Percentiles rank a stretch among this genome's conserved stretches.
These are phyloP conservation scores for Tenthredo amoena DNA, from an alignment of 2,888 invertebrate species.

Conservation along the genomic window DNA sequence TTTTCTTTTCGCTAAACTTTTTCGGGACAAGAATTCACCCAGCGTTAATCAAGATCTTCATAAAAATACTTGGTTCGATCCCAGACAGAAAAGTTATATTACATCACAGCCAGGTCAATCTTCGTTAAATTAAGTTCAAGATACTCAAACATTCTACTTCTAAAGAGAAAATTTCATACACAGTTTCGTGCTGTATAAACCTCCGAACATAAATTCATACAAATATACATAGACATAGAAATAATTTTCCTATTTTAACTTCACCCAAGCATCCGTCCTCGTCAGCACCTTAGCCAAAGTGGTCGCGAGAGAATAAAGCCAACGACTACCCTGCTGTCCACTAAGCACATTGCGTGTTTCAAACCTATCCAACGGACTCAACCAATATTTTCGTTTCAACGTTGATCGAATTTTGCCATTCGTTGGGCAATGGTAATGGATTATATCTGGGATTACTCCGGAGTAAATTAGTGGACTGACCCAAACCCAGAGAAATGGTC, in stretches of 20 bases:
- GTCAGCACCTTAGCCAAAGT: neutral
- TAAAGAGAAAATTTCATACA: neutral
- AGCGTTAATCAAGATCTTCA: constrained; percentile 45
- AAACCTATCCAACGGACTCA: neutral
- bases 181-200: neutral
- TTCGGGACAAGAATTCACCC: neutral
- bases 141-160: neutral
- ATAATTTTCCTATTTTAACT: neutral
- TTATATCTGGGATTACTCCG: neutral
- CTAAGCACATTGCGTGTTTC: constrained; percentile 36
- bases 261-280: neutral
- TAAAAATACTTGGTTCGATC: constrained; percentile 49
- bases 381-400: constrained; percentile 2
- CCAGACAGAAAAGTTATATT: constrained; percentile 47
- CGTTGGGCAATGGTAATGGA: neutral
- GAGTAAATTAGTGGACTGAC: neutral
- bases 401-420: neutral
- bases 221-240: neutral
- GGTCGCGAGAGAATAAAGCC: constrained; percentile 7
- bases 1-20: neutral
- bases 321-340: neutral
- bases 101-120: neutral
- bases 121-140: constrained; percentile 41
- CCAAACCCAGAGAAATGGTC: neutral
- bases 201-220: neutral